phyloP scores from a whole-genome alignment of 2,888 invertebrate genomes.

The Chirona hameri region DNA sequence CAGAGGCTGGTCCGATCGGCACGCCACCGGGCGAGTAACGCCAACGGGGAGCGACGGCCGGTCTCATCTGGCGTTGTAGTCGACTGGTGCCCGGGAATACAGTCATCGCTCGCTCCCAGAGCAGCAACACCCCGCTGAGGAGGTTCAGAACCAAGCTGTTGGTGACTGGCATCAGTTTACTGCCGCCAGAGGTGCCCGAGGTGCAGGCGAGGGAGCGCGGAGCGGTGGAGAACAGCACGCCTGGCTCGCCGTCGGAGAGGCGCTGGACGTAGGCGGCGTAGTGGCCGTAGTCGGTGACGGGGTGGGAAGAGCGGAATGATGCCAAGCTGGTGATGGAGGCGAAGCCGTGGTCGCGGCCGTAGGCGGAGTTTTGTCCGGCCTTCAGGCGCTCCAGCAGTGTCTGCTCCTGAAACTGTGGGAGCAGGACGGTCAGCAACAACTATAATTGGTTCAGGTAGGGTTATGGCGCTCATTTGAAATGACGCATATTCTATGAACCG shows the following conservation, averaged over 20 bases:
- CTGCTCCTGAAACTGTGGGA: conserved; percentile 23
- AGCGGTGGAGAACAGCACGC: neutral
- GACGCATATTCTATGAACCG: too few species aligned
- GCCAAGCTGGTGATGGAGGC: neutral
- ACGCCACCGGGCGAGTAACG: neutral
- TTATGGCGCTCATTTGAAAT: too few species aligned
- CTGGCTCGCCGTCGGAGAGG: neutral
- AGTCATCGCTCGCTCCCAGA: neutral
- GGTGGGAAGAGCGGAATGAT: conserved; percentile 1
- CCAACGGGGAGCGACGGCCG: conserved; percentile 3
- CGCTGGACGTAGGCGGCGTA: neutral
- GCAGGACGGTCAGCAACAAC: neutral
- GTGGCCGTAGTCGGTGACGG: conserved; percentile 24
- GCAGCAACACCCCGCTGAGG: neutral
- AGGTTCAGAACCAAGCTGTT: neutral
- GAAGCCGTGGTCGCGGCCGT: conserved; percentile 25
- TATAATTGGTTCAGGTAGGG: too few species aligned
- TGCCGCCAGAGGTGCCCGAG: conserved; percentile 29
- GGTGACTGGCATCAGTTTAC: conserved; percentile 26
- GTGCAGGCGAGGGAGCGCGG: conserved; percentile 27
- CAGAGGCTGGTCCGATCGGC: neutral
- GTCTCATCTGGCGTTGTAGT: conserved; percentile 22
- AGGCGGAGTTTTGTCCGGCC: neutral
- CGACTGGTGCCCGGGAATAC: neutral
- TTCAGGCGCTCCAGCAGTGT: neutral